A percentile compares a stretch with the other conserved stretches of the same genome.
Conservation (phyloP, 1,140 invertebrate genomes). For the Palaemon carinicauda region DNA sequence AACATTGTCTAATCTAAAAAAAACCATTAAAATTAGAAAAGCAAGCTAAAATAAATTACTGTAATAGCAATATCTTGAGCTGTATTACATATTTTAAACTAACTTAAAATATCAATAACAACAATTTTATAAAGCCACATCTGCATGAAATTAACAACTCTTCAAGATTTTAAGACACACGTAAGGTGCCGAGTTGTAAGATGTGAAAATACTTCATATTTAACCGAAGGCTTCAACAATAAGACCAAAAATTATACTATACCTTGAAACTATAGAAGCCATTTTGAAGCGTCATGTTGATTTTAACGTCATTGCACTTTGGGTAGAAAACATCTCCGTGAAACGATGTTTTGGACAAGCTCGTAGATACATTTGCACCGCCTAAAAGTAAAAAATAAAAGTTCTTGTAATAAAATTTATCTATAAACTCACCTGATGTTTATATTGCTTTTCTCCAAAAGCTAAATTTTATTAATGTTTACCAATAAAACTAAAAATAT, state of each 20-base stretch:
- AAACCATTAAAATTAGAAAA: no score
- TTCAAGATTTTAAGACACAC: no score
- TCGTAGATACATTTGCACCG: neutral
- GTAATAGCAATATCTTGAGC: no score
- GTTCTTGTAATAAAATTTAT: no score
- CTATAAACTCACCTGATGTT: no score
- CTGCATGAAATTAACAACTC: neutral
- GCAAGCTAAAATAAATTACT: no score
- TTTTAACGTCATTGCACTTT: conserved; percentile 53
- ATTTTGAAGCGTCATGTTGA: conserved; percentile 47
- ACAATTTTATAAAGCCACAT: conserved; percentile 24
- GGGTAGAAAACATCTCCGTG: neutral
- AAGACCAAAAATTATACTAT: neutral
- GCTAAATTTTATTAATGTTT: no score
- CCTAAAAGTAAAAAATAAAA: neutral
- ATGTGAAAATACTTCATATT: neutral
- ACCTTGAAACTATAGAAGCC: conserved; percentile 55
- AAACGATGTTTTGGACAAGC: neutral
- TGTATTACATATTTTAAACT: no score
- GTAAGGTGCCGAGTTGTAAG: no score
- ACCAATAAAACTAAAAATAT: no score
- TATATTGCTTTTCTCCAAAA: no score
- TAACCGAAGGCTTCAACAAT: neutral
- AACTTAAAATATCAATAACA: neutral
- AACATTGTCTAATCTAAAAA: no score